Conservation (phyloP, 2,888 invertebrate species). For the Invenusta paracnida region DNA sequence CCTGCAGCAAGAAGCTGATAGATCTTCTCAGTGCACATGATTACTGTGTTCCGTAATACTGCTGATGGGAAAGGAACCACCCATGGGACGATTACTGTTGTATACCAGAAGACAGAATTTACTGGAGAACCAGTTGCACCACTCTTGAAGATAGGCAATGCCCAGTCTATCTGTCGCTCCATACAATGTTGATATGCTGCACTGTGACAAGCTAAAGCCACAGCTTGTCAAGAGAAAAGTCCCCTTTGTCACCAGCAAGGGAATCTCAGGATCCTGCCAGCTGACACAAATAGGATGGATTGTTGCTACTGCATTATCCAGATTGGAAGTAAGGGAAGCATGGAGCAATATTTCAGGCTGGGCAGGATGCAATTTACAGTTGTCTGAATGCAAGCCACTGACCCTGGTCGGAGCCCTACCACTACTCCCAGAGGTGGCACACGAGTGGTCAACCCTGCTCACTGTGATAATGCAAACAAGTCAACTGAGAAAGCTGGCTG, state of each 20-base stretch:
- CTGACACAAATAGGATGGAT: slow-evolving; percentile 44
- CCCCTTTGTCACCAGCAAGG: neutral
- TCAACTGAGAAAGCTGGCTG: slow-evolving; percentile 21
- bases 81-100: neutral
- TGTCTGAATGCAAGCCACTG: slow-evolving; percentile 40
- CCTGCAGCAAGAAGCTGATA: neutral
- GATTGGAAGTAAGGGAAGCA: slow-evolving; percentile 37
- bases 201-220: neutral
- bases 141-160: neutral
- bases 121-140: neutral
- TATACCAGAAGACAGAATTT: neutral
- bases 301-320: slow-evolving; percentile 41
- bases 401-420: slow-evolving; percentile 33
- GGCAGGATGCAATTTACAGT: slow-evolving; percentile 43
- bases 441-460: slow-evolving; percentile 41
- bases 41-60: neutral
- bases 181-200: neutral
- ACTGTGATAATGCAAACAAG: slow-evolving; percentile 38
- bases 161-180: neutral
- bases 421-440: slow-evolving; percentile 43
- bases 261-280: slow-evolving; percentile 7
- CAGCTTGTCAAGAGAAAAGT: neutral
- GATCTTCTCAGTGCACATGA: neutral
- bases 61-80: neutral
- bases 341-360: slow-evolving; percentile 36